phyloP scores from a whole-genome alignment of 2,113 vertebrate species.

The Melanotaenia duboulayi region DNA sequence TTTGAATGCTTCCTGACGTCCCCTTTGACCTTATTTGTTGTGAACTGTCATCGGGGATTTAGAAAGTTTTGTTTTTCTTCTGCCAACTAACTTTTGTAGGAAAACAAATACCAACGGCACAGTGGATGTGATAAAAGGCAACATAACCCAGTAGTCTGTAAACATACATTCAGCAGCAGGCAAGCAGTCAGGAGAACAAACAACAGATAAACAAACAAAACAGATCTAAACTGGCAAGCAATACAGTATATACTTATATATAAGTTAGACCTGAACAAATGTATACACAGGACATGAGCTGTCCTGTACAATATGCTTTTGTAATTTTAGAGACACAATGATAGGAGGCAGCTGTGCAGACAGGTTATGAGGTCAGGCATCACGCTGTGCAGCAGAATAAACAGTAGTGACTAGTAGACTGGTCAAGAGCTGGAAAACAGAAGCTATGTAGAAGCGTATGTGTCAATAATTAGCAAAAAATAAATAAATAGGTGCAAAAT shows the following conservation, averaged over 20 bases:
- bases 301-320: not conserved
- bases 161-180: constrained; percentile 14
- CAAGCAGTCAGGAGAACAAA: constrained; percentile 53
- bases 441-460: constrained; percentile 4
- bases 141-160: constrained; percentile 52
- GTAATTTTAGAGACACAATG: constrained; percentile 21
- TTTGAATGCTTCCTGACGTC: not conserved
- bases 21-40: not conserved
- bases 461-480: not conserved
- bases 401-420: constrained; percentile 1
- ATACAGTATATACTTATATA: not conserved
- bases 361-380: constrained; percentile 25
- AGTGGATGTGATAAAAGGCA: constrained; percentile 58
- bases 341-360: constrained; percentile 26
- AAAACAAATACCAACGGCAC: constrained; percentile 44
- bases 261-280: constrained; percentile 13
- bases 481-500: not conserved
- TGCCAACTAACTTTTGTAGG: constrained; percentile 19
- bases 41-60: not conserved
- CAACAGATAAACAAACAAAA: constrained; percentile 45
- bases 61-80: constrained; percentile 26
- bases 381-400: constrained; percentile 12
- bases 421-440: constrained; percentile 8
- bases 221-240: constrained; percentile 51
- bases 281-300: constrained; percentile 17